Conservation (phyloP, 2,113 vertebrate species). For the Sus scrofa region DNA sequence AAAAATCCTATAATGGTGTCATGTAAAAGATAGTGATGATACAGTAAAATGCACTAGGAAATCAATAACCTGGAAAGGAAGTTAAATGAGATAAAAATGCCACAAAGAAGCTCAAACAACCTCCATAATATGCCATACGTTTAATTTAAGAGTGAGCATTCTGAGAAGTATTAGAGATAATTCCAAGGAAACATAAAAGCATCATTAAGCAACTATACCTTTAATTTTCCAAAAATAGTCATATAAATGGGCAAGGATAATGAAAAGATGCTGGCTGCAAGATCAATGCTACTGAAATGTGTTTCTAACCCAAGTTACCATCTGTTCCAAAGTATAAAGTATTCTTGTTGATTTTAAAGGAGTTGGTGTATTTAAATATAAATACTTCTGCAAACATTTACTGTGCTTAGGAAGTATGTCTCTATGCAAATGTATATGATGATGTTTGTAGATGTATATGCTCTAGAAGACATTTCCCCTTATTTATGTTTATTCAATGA, state of each 20-base stretch:
- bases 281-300: background rate
- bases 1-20: background rate
- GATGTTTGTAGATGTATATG: background rate
- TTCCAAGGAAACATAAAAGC: background rate
- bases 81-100: constrained; percentile 50
- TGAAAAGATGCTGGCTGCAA: background rate
- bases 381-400: constrained; percentile 20
- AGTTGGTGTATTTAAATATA: background rate
- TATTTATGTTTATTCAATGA: constrained; percentile 27
- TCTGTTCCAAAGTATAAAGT: constrained; percentile 9
- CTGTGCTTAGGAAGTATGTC: background rate
- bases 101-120: background rate
- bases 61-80: constrained; percentile 49
- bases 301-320: background rate
- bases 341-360: background rate
- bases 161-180: background rate
- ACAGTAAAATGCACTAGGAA: constrained; percentile 18
- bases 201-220: background rate
- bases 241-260: background rate
- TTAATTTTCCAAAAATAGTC: constrained; percentile 52
- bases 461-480: background rate
- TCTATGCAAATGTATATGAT: background rate
- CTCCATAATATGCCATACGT: background rate
- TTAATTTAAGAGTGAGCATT: background rate
- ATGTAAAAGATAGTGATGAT: constrained; percentile 5